phyloP scores from a whole-genome alignment of 2,113 vertebrate genomes.

The Urocitellus parryii region DNA sequence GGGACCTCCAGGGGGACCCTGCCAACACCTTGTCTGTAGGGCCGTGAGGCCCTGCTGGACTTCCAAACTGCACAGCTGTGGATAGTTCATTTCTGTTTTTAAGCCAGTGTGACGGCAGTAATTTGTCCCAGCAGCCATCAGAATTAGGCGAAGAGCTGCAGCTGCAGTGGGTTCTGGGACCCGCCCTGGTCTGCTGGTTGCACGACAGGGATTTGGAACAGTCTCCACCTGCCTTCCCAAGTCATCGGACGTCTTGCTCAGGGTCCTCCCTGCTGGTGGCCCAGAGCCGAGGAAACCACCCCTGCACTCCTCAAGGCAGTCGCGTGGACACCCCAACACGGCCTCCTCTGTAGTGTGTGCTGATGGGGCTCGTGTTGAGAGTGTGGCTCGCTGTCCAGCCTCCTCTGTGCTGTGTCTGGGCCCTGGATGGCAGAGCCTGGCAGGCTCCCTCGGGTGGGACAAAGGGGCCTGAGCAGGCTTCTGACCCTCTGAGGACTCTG shows the following conservation, averaged over 20 bases:
- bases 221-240: neutral
- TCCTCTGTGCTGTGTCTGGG: neutral
- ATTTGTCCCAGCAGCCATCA: neutral
- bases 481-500: neutral
- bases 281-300: neutral
- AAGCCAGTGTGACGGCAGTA: neutral
- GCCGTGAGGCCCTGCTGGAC: too few species aligned
- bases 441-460: rapidly evolving
- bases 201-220: neutral
- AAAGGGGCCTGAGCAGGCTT: neutral
- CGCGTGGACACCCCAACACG: neutral
- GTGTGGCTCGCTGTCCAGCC: too few species aligned
- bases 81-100: neutral
- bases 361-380: neutral
- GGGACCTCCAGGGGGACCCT: neutral
- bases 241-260: neutral
- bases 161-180: neutral
- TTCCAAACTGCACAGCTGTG: too few species aligned
- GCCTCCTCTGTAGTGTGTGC: neutral
- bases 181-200: neutral
- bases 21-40: too few species aligned
- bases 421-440: neutral
- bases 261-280: neutral
- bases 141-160: neutral
- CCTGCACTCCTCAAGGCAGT: neutral